Evolutionary conservation across 1,140 invertebrate species (phyloP).

Genomic region (Mactra quadrangularis): DNA sequence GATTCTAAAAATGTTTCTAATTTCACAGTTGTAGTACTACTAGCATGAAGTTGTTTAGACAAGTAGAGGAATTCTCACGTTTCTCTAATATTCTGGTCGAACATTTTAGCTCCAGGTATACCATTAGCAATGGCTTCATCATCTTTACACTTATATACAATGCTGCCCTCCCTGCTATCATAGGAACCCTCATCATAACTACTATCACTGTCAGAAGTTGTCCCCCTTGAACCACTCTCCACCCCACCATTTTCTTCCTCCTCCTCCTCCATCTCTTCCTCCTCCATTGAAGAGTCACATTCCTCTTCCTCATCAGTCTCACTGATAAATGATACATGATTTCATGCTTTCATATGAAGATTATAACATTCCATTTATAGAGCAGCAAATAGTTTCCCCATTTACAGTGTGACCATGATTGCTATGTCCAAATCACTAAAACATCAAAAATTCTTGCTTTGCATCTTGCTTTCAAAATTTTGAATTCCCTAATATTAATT

Average conservation of each 20-base stretch:
- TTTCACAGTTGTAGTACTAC: slow-evolving; percentile 10
- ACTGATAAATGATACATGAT: slow-evolving; percentile 52
- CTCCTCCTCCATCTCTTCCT: slow-evolving; percentile 53
- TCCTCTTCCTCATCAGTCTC: slow-evolving; percentile 63
- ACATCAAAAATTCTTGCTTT: too few species aligned
- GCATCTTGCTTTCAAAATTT: too few species aligned
- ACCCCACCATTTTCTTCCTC: slow-evolving; percentile 61
- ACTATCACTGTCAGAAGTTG: slow-evolving; percentile 66
- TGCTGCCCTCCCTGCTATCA: slow-evolving; percentile 82
- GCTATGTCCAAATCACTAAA: too few species aligned
- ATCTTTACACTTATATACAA: slow-evolving; percentile 83
- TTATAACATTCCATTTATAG: slow-evolving; percentile 33
- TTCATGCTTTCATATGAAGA: slow-evolving; percentile 26
- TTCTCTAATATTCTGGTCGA: slow-evolving; percentile 83
- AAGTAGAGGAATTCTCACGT: slow-evolving; percentile 70
- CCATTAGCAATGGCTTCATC: slow-evolving; percentile 82
- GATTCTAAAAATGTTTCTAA: too few species aligned
- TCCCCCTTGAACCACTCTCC: slow-evolving; percentile 52
- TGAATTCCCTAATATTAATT: too few species aligned
- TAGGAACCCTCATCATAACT: slow-evolving; percentile 84
- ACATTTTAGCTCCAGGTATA: slow-evolving; percentile 84
- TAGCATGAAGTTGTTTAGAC: slow-evolving; percentile 2
- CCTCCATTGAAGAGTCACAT: slow-evolving; percentile 41
- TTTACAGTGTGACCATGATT: slow-evolving; percentile 20
- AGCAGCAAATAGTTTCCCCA: slow-evolving; percentile 9